Conservation (phyloP, 2,113 vertebrate species). For the Oreotrochilus melanogaster region DNA sequence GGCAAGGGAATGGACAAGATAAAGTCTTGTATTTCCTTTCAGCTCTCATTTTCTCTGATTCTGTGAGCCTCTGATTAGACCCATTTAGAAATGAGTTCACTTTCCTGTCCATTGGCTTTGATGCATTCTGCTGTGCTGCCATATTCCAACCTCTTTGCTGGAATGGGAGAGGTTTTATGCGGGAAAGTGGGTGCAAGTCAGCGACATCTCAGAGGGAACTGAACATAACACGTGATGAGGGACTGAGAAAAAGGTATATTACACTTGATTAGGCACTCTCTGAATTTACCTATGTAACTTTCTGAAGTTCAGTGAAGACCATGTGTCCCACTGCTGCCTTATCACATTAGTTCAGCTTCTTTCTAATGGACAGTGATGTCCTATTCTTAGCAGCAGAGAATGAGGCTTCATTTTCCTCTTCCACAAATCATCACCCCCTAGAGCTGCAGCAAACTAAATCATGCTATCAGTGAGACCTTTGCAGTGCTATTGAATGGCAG, state of each 20-base stretch:
- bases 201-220: background rate
- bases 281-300: constrained; percentile 15
- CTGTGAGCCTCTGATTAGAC: constrained; percentile 35
- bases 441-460: constrained; percentile 10
- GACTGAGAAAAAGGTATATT: background rate
- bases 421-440: background rate
- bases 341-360: constrained; percentile 17
- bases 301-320: background rate
- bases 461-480: background rate
- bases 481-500: background rate
- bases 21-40: constrained; percentile 59
- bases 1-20: constrained; percentile 51
- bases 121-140: background rate
- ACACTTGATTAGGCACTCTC: background rate
- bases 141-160: background rate
- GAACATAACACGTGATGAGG: background rate
- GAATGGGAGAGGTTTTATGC: background rate
- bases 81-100: constrained; percentile 32
- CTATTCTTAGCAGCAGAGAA: constrained; percentile 3
- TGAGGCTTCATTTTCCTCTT: constrained; percentile 15
- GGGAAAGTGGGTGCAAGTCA: background rate
- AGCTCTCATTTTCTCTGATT: constrained; percentile 46
- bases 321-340: background rate
- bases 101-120: constrained; percentile 5
- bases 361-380: background rate